Percentiles rank a stretch among this genome's conserved stretches.
Evolutionary conservation across 2,113 vertebrate species (phyloP).

Genomic region (Ascaphus truei): DNA sequence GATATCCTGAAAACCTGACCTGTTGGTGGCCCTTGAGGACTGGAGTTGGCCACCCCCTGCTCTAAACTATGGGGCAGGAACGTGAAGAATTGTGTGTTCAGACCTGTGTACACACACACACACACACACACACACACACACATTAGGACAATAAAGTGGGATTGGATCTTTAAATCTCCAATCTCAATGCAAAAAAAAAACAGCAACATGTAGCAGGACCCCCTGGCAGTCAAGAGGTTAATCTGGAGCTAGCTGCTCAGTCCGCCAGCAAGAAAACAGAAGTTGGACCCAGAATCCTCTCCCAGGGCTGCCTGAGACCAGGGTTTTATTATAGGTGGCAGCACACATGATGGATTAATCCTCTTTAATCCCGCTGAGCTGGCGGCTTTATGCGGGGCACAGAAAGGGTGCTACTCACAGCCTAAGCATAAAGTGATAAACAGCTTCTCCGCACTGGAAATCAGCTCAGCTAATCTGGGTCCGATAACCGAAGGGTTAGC

Average conservation of each 20-base stretch:
- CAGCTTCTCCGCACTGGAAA: background rate
- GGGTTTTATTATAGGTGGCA: background rate
- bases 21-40: too few species aligned
- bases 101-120: too few species aligned
- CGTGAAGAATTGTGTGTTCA: too few species aligned
- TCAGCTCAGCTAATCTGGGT: background rate
- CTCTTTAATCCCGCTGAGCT: background rate
- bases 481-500: background rate
- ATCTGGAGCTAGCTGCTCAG: background rate
- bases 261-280: background rate
- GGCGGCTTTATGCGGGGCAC: background rate
- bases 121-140: too few species aligned
- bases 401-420: background rate
- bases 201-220: too few species aligned
- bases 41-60: too few species aligned
- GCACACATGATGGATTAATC: slow-evolving; percentile 22
- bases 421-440: background rate
- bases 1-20: too few species aligned
- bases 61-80: too few species aligned
- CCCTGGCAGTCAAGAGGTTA: background rate
- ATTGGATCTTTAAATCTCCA: too few species aligned
- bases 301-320: background rate
- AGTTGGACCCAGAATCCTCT: background rate
- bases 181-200: too few species aligned
- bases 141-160: too few species aligned